Base-by-base conservation (phyloP, 2,113 vertebrate genomes). In the Ceyx melanurus region DNA sequence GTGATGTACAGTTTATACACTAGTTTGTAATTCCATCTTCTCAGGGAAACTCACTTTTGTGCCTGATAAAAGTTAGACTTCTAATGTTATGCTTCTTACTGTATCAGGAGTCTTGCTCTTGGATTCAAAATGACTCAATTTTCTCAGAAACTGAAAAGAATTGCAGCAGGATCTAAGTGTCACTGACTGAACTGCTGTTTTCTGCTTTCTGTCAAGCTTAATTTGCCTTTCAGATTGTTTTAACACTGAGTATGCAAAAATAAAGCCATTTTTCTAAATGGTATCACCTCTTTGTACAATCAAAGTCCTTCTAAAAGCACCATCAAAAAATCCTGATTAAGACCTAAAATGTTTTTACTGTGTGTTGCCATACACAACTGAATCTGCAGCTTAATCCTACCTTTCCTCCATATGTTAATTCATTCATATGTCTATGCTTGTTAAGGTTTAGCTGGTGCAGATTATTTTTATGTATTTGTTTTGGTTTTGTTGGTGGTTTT, bases 41-140 rank as follows among this genome's bases (percentile, higher is more conserved):
- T 98, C 97, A 97, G 97, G 97, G 96, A 97, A 92, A 82, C 87
- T 83, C 70, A 82, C 26, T 43, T 92, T 79, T 86, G 60, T 94
- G 91, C 85, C 92, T 97, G 46, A 86, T 82, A 31, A 87, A 48
- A 86, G 42, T 90, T 79, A 77, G 62, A 57, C 5, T 80, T 71
- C 35, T 62, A 85, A 80, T 67, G 85, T 81, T 72, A 78, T 6
- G 60, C 53, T 82, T 73, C 28, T 66, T 85, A 62, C 7, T 84
- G 25, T 92, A 70, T n/a, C 28, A 37, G 12, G 29, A 92, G 14
- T 51, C 64, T 58, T 85, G 33, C 11, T 76, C 86, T 82, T 86
- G 45, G 29, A 75, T 73, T 11, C 18, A 71, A 35, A 65, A 61
- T 72, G 1, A 65, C 42, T 77, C 19, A 31, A 76, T 25, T 91